phyloP scores from a whole-genome alignment of 1,140 invertebrate genomes.

The Oscheius sp. region DNA sequence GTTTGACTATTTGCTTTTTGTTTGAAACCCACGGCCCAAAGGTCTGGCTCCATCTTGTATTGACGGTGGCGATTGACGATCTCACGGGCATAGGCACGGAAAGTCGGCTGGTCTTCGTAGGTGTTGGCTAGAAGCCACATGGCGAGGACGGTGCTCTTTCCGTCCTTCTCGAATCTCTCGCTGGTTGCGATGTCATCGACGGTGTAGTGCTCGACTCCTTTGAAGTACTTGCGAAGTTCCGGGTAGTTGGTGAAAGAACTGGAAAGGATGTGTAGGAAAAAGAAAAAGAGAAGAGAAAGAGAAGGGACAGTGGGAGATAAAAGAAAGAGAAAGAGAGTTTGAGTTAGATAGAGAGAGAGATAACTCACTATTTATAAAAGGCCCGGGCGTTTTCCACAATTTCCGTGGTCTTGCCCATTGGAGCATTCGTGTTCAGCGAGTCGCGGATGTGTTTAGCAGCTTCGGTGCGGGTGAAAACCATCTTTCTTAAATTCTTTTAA shows the following conservation, averaged over 20 bases:
- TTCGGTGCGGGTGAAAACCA: conserved; percentile 31
- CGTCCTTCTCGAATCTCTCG: conserved; percentile 48
- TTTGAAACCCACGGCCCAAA: too few relatives aligned
- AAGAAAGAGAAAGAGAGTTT: not conserved
- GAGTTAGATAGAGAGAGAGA: not conserved
- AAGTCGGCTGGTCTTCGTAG: conserved; percentile 26
- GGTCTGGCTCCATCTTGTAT: not conserved
- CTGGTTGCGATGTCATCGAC: conserved; percentile 51
- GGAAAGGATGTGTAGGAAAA: not conserved
- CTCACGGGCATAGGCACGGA: conserved; percentile 44
- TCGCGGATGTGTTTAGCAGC: conserved; percentile 41
- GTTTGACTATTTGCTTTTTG: not conserved
- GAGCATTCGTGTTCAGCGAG: conserved; percentile 32
- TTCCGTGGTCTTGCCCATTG: conserved; percentile 36
- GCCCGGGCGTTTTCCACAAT: conserved; percentile 46
- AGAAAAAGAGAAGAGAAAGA: too few relatives aligned
- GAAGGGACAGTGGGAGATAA: too few relatives aligned
- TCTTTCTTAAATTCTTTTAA: too few relatives aligned
- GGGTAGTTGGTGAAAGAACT: conserved; percentile 48
- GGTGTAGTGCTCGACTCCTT: conserved; percentile 47
- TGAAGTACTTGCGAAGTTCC: conserved; percentile 49
- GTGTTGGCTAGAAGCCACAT: conserved; percentile 37
- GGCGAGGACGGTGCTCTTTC: conserved; percentile 44
- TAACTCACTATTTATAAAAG: conserved; percentile 48
- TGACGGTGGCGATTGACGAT: not conserved